Evolutionary conservation across 1,140 invertebrate genomes (phyloP), one percentile per base, ranked within the genome.

Genomic region (Heliconius nattereri): DNA sequence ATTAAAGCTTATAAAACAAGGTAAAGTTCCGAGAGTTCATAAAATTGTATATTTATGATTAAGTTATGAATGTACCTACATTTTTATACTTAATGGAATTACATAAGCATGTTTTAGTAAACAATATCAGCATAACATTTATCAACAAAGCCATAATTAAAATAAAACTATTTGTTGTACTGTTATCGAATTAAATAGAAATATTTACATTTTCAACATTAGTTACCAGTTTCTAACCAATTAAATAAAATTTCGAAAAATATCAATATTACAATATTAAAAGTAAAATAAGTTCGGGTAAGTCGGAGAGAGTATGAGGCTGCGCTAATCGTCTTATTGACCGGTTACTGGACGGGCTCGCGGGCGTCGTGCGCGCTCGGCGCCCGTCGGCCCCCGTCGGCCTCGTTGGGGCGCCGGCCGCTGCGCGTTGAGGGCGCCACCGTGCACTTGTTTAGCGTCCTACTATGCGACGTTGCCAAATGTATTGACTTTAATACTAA

Each of bases 301-400:
- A 66, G 60, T n/a, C 60, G 81, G 84, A 84, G 84, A 87, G 86
- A 85, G 85, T 85, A 80, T 82, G 86, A 88, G 83, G 88, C 88
- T 92, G 91, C 90, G 92, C 92, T 92, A 93, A 92, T 94, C 92
- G 89, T 89, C 92, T 92, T 94, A 95, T 95, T 95, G 94, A 95
- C 94, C 94, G 94, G 93, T 94, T 92, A 87, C 86, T 86, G 92
- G 91, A 93, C 92, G 86, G 81, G 89, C 85, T 90, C 90, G 93
- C 94, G 91, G 90, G 91, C 89, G 87, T 93, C 94, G 92, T 92
- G 91, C 90, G 89, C 83, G 81, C 86, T 93, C 92, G 90, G 89
- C 86, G 86, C 87, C 85, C 82, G 89, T 91, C 93, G 90, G 89
- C 86, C 87, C 87, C 85, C 82, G 89, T 91, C 93, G 90, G 89